These are phyloP conservation scores for Prenolepis imparis DNA, from an alignment of 2,888 invertebrate genomes.

Conservation along the genomic window DNA sequence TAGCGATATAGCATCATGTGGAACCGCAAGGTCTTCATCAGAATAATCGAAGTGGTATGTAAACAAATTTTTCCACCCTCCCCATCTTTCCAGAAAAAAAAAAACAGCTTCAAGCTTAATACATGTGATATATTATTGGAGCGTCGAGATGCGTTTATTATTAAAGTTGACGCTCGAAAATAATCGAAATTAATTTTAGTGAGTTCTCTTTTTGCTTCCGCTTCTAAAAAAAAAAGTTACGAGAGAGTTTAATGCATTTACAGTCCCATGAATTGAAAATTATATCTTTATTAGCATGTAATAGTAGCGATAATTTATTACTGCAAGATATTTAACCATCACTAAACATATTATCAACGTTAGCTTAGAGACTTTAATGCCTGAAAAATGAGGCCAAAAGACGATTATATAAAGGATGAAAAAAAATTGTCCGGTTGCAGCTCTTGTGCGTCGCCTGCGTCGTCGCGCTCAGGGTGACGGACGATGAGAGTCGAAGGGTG, in stretches of 20 bases:
- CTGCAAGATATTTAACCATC: neutral
- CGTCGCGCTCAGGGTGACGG: slow-evolving; percentile 90
- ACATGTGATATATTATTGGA: neutral
- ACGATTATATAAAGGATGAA: neutral
- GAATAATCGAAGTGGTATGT: slow-evolving; percentile 85
- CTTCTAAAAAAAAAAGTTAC: neutral
- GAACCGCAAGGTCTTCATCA: slow-evolving; percentile 85
- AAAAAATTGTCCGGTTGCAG: slow-evolving; percentile 84
- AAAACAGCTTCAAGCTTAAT: neutral
- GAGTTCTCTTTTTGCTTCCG: neutral
- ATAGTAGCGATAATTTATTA: neutral
- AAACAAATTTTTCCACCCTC: neutral
- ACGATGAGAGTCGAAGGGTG: slow-evolving; percentile 91
- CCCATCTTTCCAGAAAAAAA: neutral
- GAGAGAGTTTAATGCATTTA: neutral
- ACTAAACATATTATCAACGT: neutral
- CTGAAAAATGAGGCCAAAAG: neutral
- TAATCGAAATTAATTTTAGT: neutral
- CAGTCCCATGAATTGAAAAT: neutral
- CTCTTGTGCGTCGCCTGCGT: slow-evolving; percentile 90
- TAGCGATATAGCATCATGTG: slow-evolving; percentile 78
- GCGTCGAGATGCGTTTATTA: neutral
- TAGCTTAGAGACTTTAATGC: neutral
- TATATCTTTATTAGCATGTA: neutral
- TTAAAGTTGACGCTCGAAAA: neutral